Percentiles rank a stretch among this genome's conserved stretches.
Conservation (phyloP, 2,113 vertebrate genomes). For the Nothobranchius furzeri region DNA sequence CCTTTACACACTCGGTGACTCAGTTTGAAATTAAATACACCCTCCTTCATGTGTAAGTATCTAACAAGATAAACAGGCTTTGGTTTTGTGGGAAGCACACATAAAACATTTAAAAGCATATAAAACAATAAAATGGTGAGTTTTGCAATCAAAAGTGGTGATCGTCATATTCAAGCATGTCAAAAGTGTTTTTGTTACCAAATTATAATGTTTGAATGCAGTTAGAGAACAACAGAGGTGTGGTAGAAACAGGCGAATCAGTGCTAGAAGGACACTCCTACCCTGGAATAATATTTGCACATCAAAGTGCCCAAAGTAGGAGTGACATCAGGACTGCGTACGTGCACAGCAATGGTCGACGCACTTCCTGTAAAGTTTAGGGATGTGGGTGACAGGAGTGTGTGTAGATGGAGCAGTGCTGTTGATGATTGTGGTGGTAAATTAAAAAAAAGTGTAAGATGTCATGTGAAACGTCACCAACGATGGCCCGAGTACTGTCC, state of each 20-base stretch:
- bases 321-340: background rate
- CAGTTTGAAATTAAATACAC: no score
- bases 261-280: background rate
- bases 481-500: no score
- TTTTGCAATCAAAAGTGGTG: background rate
- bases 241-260: background rate
- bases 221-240: background rate
- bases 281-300: background rate
- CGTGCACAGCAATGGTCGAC: background rate
- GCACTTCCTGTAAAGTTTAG: conserved; percentile 6
- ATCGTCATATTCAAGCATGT: background rate
- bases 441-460: background rate
- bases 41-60: no score
- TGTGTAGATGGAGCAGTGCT: background rate
- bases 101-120: no score
- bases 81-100: background rate
- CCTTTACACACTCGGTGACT: background rate
- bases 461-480: background rate
- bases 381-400: no score
- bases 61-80: no score
- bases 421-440: conserved; percentile 3
- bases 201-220: conserved; percentile 1
- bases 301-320: background rate
- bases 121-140: background rate
- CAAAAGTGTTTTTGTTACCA: conserved; percentile 1